phyloP scores from a whole-genome alignment of 2,113 vertebrate species.

The Panurus biarmicus region DNA sequence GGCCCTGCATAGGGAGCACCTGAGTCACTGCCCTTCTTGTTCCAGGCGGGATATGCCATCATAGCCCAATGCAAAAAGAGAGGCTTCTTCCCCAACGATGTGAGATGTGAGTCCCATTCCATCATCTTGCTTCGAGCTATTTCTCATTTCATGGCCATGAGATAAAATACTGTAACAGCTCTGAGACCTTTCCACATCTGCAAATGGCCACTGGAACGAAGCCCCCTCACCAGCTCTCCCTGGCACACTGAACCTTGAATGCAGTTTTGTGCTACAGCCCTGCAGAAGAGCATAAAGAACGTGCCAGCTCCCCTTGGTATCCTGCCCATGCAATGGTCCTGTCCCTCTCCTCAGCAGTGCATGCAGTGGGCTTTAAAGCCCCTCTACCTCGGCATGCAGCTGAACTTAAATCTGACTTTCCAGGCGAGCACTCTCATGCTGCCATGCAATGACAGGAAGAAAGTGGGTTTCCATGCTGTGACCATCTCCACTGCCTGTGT shows the following conservation, averaged over 20 bases:
- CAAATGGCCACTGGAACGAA: fast-evolving
- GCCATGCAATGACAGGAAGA: not conserved
- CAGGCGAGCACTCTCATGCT: fast-evolving
- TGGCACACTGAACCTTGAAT: not conserved
- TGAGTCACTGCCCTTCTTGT: not conserved
- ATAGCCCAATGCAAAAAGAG: fast-evolving
- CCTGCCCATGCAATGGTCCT: fast-evolving
- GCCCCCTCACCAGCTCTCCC: not conserved
- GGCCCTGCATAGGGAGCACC: not conserved
- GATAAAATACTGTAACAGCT: not conserved
- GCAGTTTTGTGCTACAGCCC: not conserved
- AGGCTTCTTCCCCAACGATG: not conserved
- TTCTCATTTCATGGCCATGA: not conserved
- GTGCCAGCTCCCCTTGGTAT: fast-evolving
- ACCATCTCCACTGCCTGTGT: fast-evolving
- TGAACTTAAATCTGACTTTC: not conserved
- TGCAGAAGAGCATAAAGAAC: not conserved
- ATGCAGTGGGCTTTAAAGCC: fast-evolving
- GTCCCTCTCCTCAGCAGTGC: not conserved
- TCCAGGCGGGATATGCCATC: not conserved
- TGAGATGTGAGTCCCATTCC: fast-evolving
- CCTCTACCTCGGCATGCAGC: not conserved
- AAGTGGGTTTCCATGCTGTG: fast-evolving
- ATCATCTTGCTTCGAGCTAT: not conserved
- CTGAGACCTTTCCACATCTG: not conserved